phyloP scores from a whole-genome alignment of 1,140 invertebrate genomes.

The Lepidurus arcticus region DNA sequence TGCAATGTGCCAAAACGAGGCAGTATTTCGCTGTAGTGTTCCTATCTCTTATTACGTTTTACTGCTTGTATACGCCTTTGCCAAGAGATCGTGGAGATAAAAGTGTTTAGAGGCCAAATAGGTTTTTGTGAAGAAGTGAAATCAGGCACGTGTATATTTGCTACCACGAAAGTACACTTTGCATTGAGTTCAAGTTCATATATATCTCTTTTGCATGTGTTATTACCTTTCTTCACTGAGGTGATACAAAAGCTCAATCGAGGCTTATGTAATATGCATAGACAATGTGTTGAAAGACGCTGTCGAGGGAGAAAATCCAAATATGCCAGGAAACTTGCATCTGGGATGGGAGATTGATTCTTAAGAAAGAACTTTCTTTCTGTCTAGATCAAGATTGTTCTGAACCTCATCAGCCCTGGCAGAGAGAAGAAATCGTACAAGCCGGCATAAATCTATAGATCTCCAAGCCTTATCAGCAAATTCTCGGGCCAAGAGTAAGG shows the following conservation, averaged over 20 bases:
- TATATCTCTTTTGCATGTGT: background rate
- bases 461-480: background rate
- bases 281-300: conserved; percentile 7
- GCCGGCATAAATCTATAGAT: background rate
- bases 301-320: conserved; percentile 2
- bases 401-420: background rate
- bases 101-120: no score
- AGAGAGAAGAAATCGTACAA: background rate
- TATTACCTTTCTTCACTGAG: background rate
- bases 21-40: no score
- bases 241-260: background rate
- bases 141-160: no score
- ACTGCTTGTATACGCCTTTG: no score
- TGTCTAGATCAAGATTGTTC: conserved; percentile 6
- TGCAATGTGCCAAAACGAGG: no score
- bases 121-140: no score
- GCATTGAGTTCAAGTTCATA: background rate
- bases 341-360: background rate
- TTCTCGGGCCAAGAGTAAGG: background rate
- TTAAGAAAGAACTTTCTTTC: background rate
- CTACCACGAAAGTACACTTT: background rate
- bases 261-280: conserved; percentile 7
- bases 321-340: background rate
- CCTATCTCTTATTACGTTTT: no score
- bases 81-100: no score